phyloP scores from a whole-genome alignment of 2,888 invertebrate species.

The Omphaloscelis lunosa region DNA sequence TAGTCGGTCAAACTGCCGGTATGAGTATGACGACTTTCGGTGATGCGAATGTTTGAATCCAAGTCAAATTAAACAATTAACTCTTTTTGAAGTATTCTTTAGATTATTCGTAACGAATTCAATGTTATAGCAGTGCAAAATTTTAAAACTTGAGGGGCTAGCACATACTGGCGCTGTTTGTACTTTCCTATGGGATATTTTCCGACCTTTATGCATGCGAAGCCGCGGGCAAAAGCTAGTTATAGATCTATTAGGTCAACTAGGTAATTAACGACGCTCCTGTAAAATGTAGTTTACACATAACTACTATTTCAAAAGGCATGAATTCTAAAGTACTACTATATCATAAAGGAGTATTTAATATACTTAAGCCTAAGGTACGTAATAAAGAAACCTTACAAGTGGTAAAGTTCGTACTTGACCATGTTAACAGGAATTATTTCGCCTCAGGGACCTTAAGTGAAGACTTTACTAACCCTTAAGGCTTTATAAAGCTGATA shows the following conservation, averaged over 20 bases:
- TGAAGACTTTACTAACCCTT: neutral
- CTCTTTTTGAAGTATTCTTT: too few relatives aligned
- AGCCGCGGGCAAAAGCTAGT: too few relatives aligned
- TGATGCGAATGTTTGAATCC: too few relatives aligned
- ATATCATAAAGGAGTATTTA: neutral
- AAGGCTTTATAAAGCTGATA: slow-evolving; percentile 1
- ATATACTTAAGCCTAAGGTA: neutral
- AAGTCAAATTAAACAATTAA: too few relatives aligned
- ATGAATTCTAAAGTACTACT: neutral
- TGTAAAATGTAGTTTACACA: slow-evolving; percentile 1
- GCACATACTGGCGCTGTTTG: too few relatives aligned
- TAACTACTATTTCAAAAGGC: neutral
- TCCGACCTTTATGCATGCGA: too few relatives aligned
- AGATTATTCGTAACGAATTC: too few relatives aligned
- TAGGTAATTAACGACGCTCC: neutral
- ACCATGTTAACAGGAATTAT: slow-evolving; percentile 19
- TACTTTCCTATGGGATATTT: too few relatives aligned
- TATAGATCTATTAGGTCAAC: neutral
- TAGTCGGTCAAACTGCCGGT: too few relatives aligned
- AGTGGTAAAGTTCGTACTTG: slow-evolving; percentile 29
- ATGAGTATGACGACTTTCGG: too few relatives aligned
- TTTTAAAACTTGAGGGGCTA: too few relatives aligned
- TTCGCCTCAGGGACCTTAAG: slow-evolving; percentile 11
- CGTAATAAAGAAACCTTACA: slow-evolving; percentile 12
- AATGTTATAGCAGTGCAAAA: too few relatives aligned